Conservation (phyloP, 2,888 invertebrate genomes). For the Plusia festucae region DNA sequence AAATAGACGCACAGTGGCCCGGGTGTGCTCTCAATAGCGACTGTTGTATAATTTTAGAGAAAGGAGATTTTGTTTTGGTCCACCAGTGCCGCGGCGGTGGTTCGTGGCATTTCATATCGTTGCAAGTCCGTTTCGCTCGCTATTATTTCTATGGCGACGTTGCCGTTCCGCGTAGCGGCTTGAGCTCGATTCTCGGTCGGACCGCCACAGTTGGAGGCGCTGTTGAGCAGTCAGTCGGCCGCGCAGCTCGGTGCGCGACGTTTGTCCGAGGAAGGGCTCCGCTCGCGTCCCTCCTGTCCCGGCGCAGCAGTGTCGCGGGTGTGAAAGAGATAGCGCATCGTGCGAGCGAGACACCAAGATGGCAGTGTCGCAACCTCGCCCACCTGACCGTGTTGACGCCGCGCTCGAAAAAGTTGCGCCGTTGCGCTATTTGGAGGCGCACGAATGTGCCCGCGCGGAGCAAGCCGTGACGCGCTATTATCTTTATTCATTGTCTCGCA, state of each 20-base stretch:
- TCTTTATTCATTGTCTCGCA: slow-evolving; percentile 76
- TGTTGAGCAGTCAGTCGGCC: slow-evolving; percentile 85
- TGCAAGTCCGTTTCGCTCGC: slow-evolving; percentile 82
- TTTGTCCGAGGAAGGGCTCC: slow-evolving; percentile 83
- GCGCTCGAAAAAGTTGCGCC: slow-evolving; percentile 89
- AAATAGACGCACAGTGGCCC: slow-evolving; percentile 68
- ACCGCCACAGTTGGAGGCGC: slow-evolving; percentile 69
- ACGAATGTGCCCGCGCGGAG: slow-evolving; percentile 85
- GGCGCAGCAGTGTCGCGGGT: slow-evolving; percentile 65
- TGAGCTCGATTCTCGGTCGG: slow-evolving; percentile 75
- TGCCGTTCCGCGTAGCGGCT: slow-evolving; percentile 77
- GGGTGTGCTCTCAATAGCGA: slow-evolving; percentile 73
- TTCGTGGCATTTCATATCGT: slow-evolving; percentile 85
- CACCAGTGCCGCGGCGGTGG: slow-evolving; percentile 78
- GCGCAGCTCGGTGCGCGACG: slow-evolving; percentile 89
- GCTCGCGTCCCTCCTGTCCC: slow-evolving; percentile 74
- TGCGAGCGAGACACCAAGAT: slow-evolving; percentile 76
- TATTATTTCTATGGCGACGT: slow-evolving; percentile 81
- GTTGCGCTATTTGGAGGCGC: slow-evolving; percentile 89
- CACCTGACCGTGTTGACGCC: slow-evolving; percentile 90
- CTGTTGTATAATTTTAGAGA: slow-evolving; percentile 88
- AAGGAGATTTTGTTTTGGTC: slow-evolving; percentile 89
- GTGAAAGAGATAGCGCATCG: slow-evolving; percentile 75
- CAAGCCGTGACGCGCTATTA: slow-evolving; percentile 83
- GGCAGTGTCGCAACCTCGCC: slow-evolving; percentile 89